These are phyloP conservation scores for Phoeniculus purpureus DNA, from an alignment of 2,797 vertebrate species.

Conservation along the genomic window DNA sequence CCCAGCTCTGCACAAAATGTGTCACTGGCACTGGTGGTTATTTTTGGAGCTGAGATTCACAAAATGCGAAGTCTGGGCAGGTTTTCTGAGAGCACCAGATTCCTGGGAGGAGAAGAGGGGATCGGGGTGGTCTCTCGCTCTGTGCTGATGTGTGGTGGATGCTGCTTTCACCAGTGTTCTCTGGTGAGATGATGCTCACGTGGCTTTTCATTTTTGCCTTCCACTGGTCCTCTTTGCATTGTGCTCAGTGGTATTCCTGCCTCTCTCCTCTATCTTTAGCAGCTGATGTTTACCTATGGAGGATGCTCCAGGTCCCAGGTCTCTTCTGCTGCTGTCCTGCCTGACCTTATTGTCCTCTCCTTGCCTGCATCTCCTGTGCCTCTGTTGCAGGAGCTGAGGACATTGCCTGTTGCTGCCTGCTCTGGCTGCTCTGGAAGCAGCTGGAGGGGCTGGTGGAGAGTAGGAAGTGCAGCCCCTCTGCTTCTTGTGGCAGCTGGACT, in stretches of 20 bases:
- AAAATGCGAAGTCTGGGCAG: slow-evolving; percentile 49
- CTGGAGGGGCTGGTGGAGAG: background rate
- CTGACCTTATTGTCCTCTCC: background rate
- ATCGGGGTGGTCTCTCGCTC: background rate
- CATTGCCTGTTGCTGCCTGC: background rate
- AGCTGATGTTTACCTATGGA: background rate
- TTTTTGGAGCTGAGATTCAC: slow-evolving; percentile 60
- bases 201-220: background rate
- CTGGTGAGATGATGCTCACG: rapidly evolving
- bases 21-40: slow-evolving; percentile 2
- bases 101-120: background rate
- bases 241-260: background rate
- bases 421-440: background rate
- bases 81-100: slow-evolving; percentile 30
- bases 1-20: background rate
- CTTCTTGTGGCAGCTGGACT: background rate
- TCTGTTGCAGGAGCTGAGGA: background rate
- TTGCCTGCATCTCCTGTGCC: background rate
- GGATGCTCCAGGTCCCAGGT: background rate
- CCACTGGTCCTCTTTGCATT: background rate
- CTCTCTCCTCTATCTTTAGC: background rate
- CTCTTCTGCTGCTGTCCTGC: background rate
- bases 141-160: rapidly evolving
- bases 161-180: background rate
- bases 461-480: no score